Conservation (phyloP, 2,113 vertebrate species). For the Aleadryas rufinucha region DNA sequence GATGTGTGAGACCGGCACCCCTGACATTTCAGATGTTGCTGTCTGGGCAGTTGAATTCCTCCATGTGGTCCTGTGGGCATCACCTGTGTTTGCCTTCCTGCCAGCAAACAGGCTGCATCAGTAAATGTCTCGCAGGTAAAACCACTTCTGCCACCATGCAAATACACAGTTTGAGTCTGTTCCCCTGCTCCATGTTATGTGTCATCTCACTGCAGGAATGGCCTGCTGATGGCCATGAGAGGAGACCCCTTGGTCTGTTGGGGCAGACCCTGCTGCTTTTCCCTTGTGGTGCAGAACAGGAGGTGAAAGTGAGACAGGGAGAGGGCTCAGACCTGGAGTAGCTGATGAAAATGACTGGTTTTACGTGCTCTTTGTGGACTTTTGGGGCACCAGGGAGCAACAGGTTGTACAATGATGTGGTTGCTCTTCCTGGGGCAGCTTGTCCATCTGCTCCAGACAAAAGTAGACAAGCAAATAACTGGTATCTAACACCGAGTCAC, state of each 20-base stretch:
- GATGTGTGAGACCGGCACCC: fast-evolving
- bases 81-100: neutral
- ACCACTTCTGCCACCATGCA: neutral
- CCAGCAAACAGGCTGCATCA: neutral
- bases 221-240: neutral
- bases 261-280: neutral
- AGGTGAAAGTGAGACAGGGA: fast-evolving
- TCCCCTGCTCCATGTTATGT: neutral
- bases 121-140: neutral
- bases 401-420: neutral
- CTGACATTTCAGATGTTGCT: neutral
- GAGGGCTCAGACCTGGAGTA: neutral
- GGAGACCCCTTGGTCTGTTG: neutral
- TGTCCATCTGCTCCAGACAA: neutral
- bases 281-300: neutral
- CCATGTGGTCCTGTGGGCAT: fast-evolving
- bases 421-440: neutral
- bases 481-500: neutral
- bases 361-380: neutral
- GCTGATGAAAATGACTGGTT: neutral
- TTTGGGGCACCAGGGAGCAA: neutral
- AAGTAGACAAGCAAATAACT: neutral
- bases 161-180: neutral
- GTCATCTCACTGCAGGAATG: neutral
- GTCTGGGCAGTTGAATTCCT: neutral